A percentile compares a stretch with the other conserved stretches of the same genome.
Conservation (phyloP, 1,140 invertebrate genomes). For the Drosophila neocordata region DNA sequence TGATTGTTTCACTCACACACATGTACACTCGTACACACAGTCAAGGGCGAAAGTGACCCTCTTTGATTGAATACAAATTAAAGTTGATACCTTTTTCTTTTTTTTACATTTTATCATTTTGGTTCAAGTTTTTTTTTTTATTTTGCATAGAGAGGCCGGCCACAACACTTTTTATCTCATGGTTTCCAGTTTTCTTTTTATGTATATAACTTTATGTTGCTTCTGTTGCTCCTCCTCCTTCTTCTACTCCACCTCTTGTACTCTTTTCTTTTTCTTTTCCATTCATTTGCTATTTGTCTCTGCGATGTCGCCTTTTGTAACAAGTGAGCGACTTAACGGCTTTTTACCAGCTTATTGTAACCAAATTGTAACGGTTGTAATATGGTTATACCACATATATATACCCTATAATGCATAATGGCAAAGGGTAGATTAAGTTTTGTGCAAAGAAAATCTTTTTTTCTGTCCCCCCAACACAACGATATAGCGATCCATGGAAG, state of each 20-base stretch:
- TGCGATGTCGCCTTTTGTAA: constrained; percentile 32
- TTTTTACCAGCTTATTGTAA: constrained; percentile 16
- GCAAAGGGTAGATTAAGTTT: not conserved
- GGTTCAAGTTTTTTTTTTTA: constrained; percentile 23
- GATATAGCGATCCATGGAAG: no score
- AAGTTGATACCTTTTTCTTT: constrained; percentile 55
- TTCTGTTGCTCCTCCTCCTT: not conserved
- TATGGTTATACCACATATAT: not conserved
- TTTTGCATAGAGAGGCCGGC: constrained; percentile 40
- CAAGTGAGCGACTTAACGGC: constrained; percentile 66
- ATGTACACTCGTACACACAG: not conserved
- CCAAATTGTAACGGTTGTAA: constrained; percentile 52
- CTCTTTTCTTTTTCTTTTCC: not conserved
- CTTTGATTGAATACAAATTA: constrained; percentile 73
- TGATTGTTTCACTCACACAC: constrained; percentile 52
- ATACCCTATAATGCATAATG: not conserved
- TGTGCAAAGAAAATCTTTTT: no score
- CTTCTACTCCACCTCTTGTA: not conserved
- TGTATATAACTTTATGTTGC: not conserved
- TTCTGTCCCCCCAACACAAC: no score
- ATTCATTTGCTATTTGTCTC: constrained; percentile 1
- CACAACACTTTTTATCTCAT: constrained; percentile 46
- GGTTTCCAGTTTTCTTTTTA: constrained; percentile 53
- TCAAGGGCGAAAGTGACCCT: constrained; percentile 44
- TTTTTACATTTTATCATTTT: constrained; percentile 22